Conservation (phyloP, 2,888 invertebrate species). For the Drosophila peninsularis region DNA sequence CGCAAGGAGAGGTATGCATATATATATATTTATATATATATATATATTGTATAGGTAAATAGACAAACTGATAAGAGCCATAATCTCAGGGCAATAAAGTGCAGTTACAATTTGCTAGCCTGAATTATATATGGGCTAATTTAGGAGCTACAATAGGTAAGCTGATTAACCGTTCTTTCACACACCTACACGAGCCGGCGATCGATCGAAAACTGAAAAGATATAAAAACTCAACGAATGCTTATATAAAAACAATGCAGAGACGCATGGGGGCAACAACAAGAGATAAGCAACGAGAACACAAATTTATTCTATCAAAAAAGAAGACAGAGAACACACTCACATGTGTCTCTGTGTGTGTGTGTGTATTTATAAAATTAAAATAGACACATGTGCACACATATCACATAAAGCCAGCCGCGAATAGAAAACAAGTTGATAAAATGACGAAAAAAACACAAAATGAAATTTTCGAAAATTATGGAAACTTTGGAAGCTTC, state of each 20-base stretch:
- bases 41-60: background rate
- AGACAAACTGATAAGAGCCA: slow-evolving; percentile 10
- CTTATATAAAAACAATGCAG: slow-evolving; percentile 28
- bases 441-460: slow-evolving; percentile 35
- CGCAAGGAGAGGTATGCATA: background rate
- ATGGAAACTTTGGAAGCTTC: slow-evolving; percentile 30
- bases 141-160: background rate
- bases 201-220: slow-evolving; percentile 66
- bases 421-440: slow-evolving; percentile 63
- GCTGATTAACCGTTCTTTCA: slow-evolving; percentile 26
- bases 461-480: slow-evolving; percentile 37
- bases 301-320: slow-evolving; percentile 57
- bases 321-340: slow-evolving; percentile 28
- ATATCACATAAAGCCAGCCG: slow-evolving; percentile 16
- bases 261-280: slow-evolving; percentile 53
- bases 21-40: slow-evolving; percentile 1
- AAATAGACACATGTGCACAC: slow-evolving; percentile 60
- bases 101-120: slow-evolving; percentile 16
- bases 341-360: slow-evolving; percentile 7
- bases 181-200: slow-evolving; percentile 71
- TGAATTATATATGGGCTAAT: background rate
- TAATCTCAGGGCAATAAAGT: slow-evolving; percentile 2
- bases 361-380: slow-evolving; percentile 58
- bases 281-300: slow-evolving; percentile 37
- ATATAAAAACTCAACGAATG: slow-evolving; percentile 35